These are phyloP conservation scores for Acyrthosiphon pisum DNA, from an alignment of 1,140 invertebrate species.

Conservation along the genomic window DNA sequence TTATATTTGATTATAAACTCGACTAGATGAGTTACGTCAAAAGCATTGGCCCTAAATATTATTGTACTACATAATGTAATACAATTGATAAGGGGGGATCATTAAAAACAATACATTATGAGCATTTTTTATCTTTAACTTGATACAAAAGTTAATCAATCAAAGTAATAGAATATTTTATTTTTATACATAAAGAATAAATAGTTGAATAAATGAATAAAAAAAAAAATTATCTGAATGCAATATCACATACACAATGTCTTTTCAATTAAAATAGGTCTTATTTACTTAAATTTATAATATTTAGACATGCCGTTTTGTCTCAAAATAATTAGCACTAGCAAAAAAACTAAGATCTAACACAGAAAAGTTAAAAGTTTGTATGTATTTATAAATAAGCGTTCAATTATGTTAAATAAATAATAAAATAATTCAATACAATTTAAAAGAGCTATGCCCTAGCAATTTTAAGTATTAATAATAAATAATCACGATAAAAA, in stretches of 20 bases:
- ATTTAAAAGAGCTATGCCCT: neutral
- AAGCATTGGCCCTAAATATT: neutral
- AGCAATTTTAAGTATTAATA: neutral
- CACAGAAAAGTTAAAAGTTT: neutral
- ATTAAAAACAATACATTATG: neutral
- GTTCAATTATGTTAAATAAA: neutral
- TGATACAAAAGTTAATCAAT: neutral
- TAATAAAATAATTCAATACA: neutral
- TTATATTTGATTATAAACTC: neutral
- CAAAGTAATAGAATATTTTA: neutral
- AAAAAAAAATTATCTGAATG: neutral
- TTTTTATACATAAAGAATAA: neutral
- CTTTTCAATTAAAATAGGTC: neutral
- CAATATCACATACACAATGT: neutral
- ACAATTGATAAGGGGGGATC: neutral
- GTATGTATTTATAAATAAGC: conserved; percentile 2
- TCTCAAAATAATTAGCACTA: neutral
- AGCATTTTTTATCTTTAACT: conserved; percentile 21
- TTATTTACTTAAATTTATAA: neutral
- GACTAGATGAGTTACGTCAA: neutral
- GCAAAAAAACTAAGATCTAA: neutral
- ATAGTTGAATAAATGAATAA: neutral
- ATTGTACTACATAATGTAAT: neutral
- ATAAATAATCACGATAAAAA: neutral
- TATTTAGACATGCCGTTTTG: neutral